Evolutionary conservation across 2,888 invertebrate genomes (phyloP).

Genomic region (Rosalia funebris): DNA sequence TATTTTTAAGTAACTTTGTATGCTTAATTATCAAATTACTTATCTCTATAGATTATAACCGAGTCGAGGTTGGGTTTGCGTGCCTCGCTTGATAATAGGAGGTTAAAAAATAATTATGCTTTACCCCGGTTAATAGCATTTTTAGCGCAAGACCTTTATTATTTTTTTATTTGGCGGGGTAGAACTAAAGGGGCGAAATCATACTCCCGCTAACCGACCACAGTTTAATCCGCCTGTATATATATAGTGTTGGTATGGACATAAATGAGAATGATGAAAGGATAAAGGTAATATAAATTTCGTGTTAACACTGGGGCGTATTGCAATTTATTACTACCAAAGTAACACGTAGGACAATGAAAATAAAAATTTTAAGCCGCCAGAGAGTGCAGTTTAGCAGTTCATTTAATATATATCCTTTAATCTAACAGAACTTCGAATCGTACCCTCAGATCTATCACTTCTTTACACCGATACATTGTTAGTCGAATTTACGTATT

Average conservation of each 20-base stretch:
- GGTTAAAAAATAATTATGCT: constrained; percentile 47
- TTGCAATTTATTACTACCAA: constrained; percentile 1
- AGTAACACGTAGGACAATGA: background rate
- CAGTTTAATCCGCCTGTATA: background rate
- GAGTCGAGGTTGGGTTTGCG: constrained; percentile 30
- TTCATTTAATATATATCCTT: background rate
- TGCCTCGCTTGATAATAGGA: constrained; percentile 39
- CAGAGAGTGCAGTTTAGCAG: background rate
- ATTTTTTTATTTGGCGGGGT: background rate
- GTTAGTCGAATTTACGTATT: too few species aligned
- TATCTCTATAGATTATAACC: constrained; percentile 41
- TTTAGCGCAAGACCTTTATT: constrained; percentile 41
- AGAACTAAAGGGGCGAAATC: background rate
- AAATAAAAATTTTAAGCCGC: constrained; percentile 2
- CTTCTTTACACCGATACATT: too few species aligned
- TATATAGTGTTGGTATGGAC: background rate
- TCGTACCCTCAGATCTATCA: too few species aligned
- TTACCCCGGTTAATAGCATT: constrained; percentile 39
- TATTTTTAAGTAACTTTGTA: constrained; percentile 40
- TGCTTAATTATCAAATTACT: constrained; percentile 46
- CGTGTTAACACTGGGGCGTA: background rate
- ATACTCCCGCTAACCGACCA: background rate
- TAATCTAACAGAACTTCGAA: background rate
- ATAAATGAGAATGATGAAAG: constrained; percentile 7
- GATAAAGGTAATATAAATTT: constrained; percentile 6